These are phyloP conservation scores for Hippopotamus amphibius DNA, from an alignment of 2,113 vertebrate species.

Conservation along the genomic window DNA sequence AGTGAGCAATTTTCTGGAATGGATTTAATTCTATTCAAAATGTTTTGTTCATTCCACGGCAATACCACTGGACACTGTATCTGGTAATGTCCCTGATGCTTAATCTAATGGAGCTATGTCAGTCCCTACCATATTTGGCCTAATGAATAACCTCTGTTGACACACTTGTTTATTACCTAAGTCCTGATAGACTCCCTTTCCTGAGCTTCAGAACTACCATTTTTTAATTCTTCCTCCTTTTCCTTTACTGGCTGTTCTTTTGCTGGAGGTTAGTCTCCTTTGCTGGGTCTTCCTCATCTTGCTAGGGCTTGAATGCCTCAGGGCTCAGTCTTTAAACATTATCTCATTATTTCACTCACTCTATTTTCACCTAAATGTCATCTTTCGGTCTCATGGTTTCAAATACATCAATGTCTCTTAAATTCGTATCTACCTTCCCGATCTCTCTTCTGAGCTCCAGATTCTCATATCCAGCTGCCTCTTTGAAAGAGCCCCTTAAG, in stretches of 20 bases:
- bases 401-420: neutral
- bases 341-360: neutral
- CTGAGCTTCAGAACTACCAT: neutral
- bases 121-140: neutral
- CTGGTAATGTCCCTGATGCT: neutral
- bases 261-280: neutral
- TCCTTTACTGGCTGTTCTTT: neutral
- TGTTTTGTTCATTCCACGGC: neutral
- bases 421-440: neutral
- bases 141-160: neutral
- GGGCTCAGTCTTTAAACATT: neutral
- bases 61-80: neutral
- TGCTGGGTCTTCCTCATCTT: neutral
- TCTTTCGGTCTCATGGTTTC: neutral
- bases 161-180: neutral
- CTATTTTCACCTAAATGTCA: neutral
- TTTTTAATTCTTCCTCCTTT: neutral
- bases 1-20: conserved; percentile 37
- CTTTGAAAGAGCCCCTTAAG: neutral
- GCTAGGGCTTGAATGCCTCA: neutral
- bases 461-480: neutral
- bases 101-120: neutral
- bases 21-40: neutral
- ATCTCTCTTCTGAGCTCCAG: neutral
- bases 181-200: neutral